Evolutionary conservation across 2,888 invertebrate genomes (phyloP), one percentile per base, ranked within the genome.

Genomic region (Epirrhoe tristata): DNA sequence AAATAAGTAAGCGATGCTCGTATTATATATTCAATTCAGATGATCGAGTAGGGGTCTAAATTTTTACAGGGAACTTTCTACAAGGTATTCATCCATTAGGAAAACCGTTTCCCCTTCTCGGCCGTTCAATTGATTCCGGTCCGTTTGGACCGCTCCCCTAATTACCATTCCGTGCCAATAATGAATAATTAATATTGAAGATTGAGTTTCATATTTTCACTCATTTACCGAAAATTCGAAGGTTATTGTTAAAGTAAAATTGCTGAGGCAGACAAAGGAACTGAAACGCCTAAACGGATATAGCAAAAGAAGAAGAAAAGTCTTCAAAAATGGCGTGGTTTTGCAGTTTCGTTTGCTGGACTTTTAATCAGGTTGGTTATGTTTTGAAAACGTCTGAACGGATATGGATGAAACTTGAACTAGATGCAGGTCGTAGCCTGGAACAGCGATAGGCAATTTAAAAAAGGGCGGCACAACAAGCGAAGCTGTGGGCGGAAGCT

Each of bases 121-220:
- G 73, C 74, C 71, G 76, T 71, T 51, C 76, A 82, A 83, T 83
- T 81, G 78, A 83, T 82, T 78, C 77, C 70, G 72, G 63, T 75
- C 74, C 70, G 64, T 74, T 72, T 63, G 66, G 67, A 66, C 71
- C 53, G 54, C 64, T 68, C 34, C 48, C 73, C 68, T 59, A 64
- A 70, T 74, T 72, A 72, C 74, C 70, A 77, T 71, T 70, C 76
- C 76, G 65, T 67, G 67, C 31, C 51, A 69, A 79, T 78, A 76
- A 66, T 75, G 73, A 76, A 78, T 74, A 79, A 80, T 79, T 77
- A 73, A 77, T 76, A 80, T 58, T 69, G 73, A 66, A 69, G 70
- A 75, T 75, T 69, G 72, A 46, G 53, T 39, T 61, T 61, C 48
- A 58, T 54, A 68, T 68, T 70, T 69, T 43, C 46, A 58, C 43